Conservation (phyloP, 1,140 invertebrate species). For the Magallana angulata region DNA sequence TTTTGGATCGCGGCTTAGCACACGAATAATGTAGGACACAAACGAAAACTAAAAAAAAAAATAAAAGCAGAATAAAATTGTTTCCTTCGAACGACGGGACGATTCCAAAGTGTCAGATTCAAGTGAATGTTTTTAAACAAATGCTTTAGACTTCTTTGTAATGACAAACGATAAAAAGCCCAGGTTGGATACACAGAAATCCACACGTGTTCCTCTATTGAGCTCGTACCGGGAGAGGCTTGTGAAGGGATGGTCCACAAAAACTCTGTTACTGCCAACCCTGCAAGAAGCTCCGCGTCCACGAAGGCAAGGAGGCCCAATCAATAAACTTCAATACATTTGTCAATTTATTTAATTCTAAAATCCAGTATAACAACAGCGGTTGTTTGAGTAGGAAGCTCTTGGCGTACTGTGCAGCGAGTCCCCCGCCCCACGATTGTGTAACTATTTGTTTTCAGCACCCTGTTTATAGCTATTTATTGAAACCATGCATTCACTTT, state of each 20-base stretch:
- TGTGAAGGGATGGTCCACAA: constrained; percentile 8
- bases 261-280: neutral
- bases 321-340: constrained; percentile 30
- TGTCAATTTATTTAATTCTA: constrained; percentile 37
- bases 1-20: neutral
- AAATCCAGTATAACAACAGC: constrained; percentile 16
- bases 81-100: constrained; percentile 23
- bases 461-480: constrained; percentile 11
- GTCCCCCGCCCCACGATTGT: constrained; percentile 20
- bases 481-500: constrained; percentile 20
- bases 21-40: neutral
- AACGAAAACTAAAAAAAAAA: neutral
- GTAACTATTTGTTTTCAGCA: neutral
- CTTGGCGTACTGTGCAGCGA: neutral
- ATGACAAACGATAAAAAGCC: neutral
- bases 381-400: constrained; percentile 27
- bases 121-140: constrained; percentile 35
- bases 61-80: neutral
- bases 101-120: constrained; percentile 24
- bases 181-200: constrained; percentile 14
- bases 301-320: neutral
- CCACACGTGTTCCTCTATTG: constrained; percentile 23
- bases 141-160: constrained; percentile 14
- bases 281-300: constrained; percentile 16
- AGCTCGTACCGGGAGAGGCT: neutral